A percentile compares a stretch with the other conserved stretches of the same genome.
Evolutionary conservation across 2,797 vertebrate genomes (phyloP).

Genomic region (Sphenopsis melanotis): DNA sequence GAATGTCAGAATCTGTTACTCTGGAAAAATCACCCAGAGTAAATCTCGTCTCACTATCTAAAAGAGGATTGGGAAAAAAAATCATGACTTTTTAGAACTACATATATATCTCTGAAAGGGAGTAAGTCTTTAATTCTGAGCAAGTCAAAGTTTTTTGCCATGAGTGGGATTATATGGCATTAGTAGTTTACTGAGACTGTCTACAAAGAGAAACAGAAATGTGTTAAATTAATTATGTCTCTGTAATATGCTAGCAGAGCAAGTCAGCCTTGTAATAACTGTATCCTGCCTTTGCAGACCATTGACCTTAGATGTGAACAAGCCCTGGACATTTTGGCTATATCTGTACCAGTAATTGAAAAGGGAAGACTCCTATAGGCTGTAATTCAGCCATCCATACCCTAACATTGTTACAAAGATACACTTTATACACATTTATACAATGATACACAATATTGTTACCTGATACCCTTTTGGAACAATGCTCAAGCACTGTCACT

Average conservation of each 20-base stretch:
- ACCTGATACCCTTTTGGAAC: neutral
- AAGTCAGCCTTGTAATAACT: neutral
- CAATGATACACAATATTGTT: too few relatives aligned
- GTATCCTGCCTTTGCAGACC: neutral
- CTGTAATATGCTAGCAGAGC: neutral
- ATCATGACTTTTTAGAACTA: neutral
- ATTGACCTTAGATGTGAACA: neutral
- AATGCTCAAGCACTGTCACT: neutral
- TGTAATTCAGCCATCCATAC: neutral
- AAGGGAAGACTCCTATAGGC: neutral
- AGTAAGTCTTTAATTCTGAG: neutral
- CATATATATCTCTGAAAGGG: neutral
- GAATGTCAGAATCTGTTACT: neutral
- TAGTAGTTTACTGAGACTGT: neutral
- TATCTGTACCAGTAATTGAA: neutral
- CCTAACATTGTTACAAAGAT: neutral
- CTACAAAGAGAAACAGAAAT: neutral
- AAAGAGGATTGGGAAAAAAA: neutral
- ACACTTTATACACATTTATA: too few relatives aligned
- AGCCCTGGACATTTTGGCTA: neutral
- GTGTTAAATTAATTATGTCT: neutral
- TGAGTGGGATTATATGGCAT: neutral
- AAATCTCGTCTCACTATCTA: neutral
- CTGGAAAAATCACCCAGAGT: neutral
- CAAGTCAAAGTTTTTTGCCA: neutral